These are phyloP conservation scores for Laspeyria flexula DNA, from an alignment of 2,888 invertebrate genomes.

Conservation along the genomic window DNA sequence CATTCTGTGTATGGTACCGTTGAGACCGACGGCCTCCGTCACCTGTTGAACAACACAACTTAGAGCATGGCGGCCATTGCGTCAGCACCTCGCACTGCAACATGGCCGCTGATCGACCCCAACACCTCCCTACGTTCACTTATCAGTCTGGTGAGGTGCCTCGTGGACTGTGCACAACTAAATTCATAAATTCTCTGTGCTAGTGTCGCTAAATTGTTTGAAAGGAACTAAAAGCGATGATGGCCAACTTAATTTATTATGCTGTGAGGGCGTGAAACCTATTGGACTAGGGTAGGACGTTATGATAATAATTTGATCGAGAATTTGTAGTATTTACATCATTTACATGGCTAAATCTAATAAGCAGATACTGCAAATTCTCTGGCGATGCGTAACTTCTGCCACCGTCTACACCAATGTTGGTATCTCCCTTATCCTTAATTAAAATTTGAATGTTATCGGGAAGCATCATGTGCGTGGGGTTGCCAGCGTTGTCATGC, in stretches of 20 bases:
- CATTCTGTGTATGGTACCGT: conserved; percentile 88
- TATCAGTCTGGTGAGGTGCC: conserved; percentile 49
- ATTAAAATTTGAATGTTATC: conserved; percentile 52
- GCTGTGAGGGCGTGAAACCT: conserved; percentile 72
- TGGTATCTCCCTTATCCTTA: conserved; percentile 31
- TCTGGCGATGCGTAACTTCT: conserved; percentile 45
- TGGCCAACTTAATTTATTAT: conserved; percentile 69
- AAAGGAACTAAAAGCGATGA: conserved; percentile 77
- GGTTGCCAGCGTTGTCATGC: conserved; percentile 79
- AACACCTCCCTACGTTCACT: conserved; percentile 39
- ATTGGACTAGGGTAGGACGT: conserved; percentile 60
- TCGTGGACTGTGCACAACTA: conserved; percentile 59
- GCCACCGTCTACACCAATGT: conserved; percentile 38
- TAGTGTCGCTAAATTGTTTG: conserved; percentile 61
- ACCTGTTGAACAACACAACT: conserved; percentile 87
- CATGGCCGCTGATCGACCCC: conserved; percentile 44
- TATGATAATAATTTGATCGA: conserved; percentile 39
- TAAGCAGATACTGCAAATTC: conserved; percentile 64
- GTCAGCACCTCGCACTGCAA: conserved; percentile 45
- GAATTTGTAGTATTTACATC: conserved; percentile 60
- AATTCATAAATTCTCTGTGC: conserved; percentile 59
- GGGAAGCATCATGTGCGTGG: conserved; percentile 77
- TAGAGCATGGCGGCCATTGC: conserved; percentile 75
- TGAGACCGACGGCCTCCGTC: conserved; percentile 87
- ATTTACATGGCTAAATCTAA: conserved; percentile 53